Conservation (phyloP, 2,113 vertebrate genomes). For the Holacanthus passer region DNA sequence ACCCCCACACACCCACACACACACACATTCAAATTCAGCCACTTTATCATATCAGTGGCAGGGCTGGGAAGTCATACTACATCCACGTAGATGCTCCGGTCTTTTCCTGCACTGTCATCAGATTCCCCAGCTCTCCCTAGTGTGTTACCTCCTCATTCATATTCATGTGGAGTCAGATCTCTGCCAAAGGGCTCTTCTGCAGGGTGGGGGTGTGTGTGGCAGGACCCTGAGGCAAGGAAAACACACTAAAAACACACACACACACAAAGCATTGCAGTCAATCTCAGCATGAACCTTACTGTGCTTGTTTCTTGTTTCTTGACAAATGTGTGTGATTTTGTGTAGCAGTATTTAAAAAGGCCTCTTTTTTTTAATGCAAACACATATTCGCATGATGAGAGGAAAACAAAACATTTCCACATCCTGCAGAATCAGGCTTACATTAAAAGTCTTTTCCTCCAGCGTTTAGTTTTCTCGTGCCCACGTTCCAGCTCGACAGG, state of each 20-base stretch:
- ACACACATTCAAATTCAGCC: slow-evolving; percentile 63
- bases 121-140: slow-evolving; percentile 69
- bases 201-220: slow-evolving; percentile 1
- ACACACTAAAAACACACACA: slow-evolving; percentile 54
- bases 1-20: slow-evolving; percentile 14
- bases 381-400: not conserved
- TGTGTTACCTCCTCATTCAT: slow-evolving; percentile 81
- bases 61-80: slow-evolving; percentile 73
- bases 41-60: slow-evolving; percentile 79
- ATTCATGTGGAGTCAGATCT: slow-evolving; percentile 76
- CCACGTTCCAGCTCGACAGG: slow-evolving; percentile 33
- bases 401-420: not conserved
- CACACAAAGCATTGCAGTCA: slow-evolving; percentile 32
- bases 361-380: not conserved
- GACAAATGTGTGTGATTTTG: not conserved
- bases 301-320: not conserved
- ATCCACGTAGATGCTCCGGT: slow-evolving; percentile 78
- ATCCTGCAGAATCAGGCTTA: not conserved
- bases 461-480: not conserved
- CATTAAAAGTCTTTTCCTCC: not conserved
- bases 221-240: slow-evolving; percentile 43
- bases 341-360: not conserved
- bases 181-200: slow-evolving; percentile 58
- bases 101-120: slow-evolving; percentile 82
- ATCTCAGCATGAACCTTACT: slow-evolving; percentile 1